A percentile compares a stretch with the other conserved stretches of the same genome.
Conservation (phyloP, 2,888 invertebrate genomes). For the Ptilodon capucinus region DNA sequence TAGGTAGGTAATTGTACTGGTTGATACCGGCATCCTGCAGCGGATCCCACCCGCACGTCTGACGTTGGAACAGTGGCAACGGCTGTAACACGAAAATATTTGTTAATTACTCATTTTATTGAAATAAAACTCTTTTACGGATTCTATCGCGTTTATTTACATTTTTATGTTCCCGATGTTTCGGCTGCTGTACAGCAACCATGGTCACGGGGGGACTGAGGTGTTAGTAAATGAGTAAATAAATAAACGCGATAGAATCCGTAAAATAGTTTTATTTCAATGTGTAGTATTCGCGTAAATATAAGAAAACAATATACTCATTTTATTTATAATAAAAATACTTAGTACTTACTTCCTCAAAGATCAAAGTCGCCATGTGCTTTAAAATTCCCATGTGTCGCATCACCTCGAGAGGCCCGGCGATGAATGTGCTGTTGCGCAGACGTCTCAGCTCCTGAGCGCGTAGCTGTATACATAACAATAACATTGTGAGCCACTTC, state of each 20-base stretch:
- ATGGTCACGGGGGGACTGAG: too few species aligned
- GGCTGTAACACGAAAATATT: constrained; percentile 13
- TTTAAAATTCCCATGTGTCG: constrained; percentile 51
- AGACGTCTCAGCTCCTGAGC: constrained; percentile 10
- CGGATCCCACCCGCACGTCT: constrained; percentile 24
- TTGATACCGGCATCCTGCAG: constrained; percentile 17
- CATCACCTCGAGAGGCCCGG: constrained; percentile 41
- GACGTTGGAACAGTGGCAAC: constrained; percentile 2
- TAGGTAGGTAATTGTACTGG: constrained; percentile 22
- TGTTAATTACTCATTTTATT: too few species aligned
- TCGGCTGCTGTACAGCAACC: too few species aligned
- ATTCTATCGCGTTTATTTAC: too few species aligned
- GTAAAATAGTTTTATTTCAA: too few species aligned
- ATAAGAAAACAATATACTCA: too few species aligned
- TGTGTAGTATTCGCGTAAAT: too few species aligned
- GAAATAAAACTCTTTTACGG: too few species aligned
- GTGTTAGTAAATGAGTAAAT: too few species aligned
- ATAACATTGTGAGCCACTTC: background rate
- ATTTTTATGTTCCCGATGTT: too few species aligned
- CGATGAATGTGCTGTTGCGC: constrained; percentile 34
- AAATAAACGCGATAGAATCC: too few species aligned
- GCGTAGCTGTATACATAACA: constrained; percentile 25
- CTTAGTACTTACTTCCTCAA: constrained; percentile 45
- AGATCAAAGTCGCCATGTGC: constrained; percentile 46
- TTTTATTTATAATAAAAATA: background rate